These are phyloP conservation scores for Apostichopus parvimensis DNA, from an alignment of 35 echinoderm and acorn worm genomes.

Conservation along the genomic window DNA sequence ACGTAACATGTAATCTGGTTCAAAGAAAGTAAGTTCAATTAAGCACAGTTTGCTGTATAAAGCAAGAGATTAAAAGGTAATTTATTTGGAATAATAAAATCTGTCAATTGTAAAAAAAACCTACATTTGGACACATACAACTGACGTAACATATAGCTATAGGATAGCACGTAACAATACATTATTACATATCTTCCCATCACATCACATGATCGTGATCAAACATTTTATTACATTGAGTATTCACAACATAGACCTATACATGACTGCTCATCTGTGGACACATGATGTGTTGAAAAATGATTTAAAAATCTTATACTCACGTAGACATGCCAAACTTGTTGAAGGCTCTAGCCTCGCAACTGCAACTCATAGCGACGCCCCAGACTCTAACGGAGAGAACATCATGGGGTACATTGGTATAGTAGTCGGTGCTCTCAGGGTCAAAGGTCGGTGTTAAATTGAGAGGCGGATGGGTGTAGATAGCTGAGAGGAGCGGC, in stretches of 20 bases:
- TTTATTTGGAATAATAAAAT: no score
- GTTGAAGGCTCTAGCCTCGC: slow-evolving; percentile 87
- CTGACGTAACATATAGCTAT: no score
- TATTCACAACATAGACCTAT: background rate
- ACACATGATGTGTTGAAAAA: no score
- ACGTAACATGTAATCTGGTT: no score
- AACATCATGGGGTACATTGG: slow-evolving; percentile 72
- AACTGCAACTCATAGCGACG: slow-evolving; percentile 85
- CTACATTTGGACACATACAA: no score
- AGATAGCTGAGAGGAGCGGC: slow-evolving; percentile 69
- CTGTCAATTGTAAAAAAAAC: no score
- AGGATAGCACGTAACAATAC: no score
- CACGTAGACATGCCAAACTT: slow-evolving; percentile 82
- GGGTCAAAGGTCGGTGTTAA: slow-evolving; percentile 89
- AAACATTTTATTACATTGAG: background rate
- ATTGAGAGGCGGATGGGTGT: slow-evolving; percentile 72
- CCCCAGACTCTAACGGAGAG: slow-evolving; percentile 79
- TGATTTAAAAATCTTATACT: background rate
- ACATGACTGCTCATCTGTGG: background rate
- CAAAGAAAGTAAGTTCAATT: no score
- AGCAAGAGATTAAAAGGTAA: no score
- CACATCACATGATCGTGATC: no score
- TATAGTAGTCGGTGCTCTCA: slow-evolving; percentile 72
- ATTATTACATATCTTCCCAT: no score
- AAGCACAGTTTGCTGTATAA: no score